A percentile compares a stretch with the other conserved stretches of the same genome.
Conservation (phyloP, 1,140 invertebrate species). For the Anoplolepis gracilipes region DNA sequence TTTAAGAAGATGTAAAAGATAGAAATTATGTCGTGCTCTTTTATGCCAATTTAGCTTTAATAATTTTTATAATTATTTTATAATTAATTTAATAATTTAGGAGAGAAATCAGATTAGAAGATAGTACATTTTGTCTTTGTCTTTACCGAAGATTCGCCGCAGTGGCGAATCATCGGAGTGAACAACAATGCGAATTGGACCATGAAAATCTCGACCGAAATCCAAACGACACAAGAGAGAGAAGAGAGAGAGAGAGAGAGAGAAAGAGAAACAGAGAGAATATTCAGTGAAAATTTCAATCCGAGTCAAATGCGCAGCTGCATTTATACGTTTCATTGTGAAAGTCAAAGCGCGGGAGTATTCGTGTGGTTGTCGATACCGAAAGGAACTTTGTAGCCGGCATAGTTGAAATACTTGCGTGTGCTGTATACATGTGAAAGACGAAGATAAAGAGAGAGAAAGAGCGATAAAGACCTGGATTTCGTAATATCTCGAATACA, state of each 20-base stretch:
- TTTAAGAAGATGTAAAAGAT: not conserved
- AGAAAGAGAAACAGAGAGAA: conserved; percentile 21
- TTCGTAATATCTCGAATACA: conserved; percentile 56
- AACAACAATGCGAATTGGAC: conserved; percentile 40
- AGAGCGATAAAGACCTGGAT: conserved; percentile 52
- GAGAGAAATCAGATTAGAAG: not conserved
- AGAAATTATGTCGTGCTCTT: not conserved
- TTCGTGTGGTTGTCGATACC: conserved; percentile 51
- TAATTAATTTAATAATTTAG: conserved; percentile 1
- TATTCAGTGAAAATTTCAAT: conserved; percentile 61
- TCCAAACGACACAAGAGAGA: not conserved
- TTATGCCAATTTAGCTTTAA: not conserved
- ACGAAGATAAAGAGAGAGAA: conserved; percentile 33
- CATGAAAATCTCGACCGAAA: conserved; percentile 36
- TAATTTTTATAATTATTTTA: conserved; percentile 10
- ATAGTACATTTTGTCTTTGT: conserved; percentile 4
- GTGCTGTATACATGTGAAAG: conserved; percentile 43
- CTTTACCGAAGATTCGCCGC: not conserved
- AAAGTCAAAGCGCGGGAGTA: conserved; percentile 46
- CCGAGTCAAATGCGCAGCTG: conserved; percentile 59
- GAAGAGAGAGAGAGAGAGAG: not conserved
- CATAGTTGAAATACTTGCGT: conserved; percentile 60
- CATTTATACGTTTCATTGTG: conserved; percentile 55
- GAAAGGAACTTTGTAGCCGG: conserved; percentile 53
- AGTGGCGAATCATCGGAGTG: conserved; percentile 16